Conservation (phyloP, 2,113 vertebrate species). For the Oryzias javanicus region DNA sequence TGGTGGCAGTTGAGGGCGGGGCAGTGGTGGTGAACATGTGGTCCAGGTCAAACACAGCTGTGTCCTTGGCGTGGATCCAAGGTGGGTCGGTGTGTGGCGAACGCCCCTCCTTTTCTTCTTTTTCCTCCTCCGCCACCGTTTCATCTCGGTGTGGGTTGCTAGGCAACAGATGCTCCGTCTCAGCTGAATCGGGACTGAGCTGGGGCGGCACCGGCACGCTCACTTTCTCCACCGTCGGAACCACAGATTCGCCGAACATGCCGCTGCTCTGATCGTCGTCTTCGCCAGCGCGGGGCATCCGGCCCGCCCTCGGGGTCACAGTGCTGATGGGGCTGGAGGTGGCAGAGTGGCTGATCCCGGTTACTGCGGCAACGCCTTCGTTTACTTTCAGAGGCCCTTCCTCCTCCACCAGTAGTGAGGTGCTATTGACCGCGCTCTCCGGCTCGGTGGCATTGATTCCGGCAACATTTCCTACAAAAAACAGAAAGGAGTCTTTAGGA, state of each 20-base stretch:
- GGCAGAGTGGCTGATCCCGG: constrained; percentile 41
- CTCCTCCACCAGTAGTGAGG: constrained; percentile 58
- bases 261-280: constrained; percentile 82
- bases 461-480: constrained; percentile 48
- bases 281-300: constrained; percentile 57
- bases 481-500: constrained; percentile 9
- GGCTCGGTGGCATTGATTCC: constrained; percentile 57
- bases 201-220: constrained; percentile 20
- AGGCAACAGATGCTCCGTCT: constrained; percentile 70
- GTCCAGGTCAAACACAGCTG: constrained; percentile 69
- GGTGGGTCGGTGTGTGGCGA: constrained; percentile 60
- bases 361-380: constrained; percentile 24
- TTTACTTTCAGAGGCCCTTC: constrained; percentile 37
- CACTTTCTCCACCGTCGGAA: constrained; percentile 26
- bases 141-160: constrained; percentile 26
- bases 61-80: constrained; percentile 69
- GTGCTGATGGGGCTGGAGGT: constrained; percentile 33
- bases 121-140: constrained; percentile 23
- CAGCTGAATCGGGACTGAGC: constrained; percentile 69
- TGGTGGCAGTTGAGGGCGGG: constrained; percentile 32
- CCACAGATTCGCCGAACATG: constrained; percentile 49
- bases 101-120: constrained; percentile 57
- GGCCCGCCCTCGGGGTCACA: constrained; percentile 51
- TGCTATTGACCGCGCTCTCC: constrained; percentile 49
- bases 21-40: constrained; percentile 41